These are phyloP conservation scores for Galleria mellonella DNA, from an alignment of 1,140 invertebrate genomes.

Conservation along the genomic window DNA sequence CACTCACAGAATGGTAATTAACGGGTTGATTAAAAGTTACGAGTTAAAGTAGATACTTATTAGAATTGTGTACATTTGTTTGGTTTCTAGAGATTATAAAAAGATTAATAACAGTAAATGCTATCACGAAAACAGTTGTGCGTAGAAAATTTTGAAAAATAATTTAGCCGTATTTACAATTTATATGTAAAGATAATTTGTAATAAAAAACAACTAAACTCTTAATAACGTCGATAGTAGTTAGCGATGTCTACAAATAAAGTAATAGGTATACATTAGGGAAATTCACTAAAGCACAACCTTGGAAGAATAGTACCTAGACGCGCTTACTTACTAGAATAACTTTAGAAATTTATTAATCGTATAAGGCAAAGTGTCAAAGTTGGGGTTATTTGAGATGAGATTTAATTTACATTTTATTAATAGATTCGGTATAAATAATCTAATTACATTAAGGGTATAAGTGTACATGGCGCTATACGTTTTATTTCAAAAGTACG, in stretches of 20 bases:
- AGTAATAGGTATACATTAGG: constrained; percentile 41
- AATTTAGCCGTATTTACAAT: constrained; percentile 35
- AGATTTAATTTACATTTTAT: constrained; percentile 15
- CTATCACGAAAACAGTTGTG: constrained; percentile 65
- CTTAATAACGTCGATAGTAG: constrained; percentile 11
- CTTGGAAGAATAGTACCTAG: constrained; percentile 72
- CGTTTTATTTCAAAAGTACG: constrained; percentile 4
- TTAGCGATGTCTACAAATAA: constrained; percentile 40
- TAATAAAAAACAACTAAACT: constrained; percentile 30
- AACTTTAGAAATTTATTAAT: constrained; percentile 60
- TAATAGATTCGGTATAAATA: constrained; percentile 17
- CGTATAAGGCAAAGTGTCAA: constrained; percentile 69
- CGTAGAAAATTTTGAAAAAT: constrained; percentile 60
- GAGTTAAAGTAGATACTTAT: constrained; percentile 8
- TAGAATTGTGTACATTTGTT: constrained; percentile 3
- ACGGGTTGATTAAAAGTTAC: no score
- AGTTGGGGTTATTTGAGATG: constrained; percentile 50
- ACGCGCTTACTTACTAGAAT: constrained; percentile 63
- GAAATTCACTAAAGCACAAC: constrained; percentile 71
- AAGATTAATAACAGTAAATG: constrained; percentile 12
- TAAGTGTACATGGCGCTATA: constrained; percentile 14
- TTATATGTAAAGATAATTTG: constrained; percentile 36
- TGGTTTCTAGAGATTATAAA: constrained; percentile 16
- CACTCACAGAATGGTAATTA: no score
- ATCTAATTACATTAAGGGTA: constrained; percentile 6